phyloP scores from a whole-genome alignment of 1,140 invertebrate genomes.

The Dinoponera quadriceps region DNA sequence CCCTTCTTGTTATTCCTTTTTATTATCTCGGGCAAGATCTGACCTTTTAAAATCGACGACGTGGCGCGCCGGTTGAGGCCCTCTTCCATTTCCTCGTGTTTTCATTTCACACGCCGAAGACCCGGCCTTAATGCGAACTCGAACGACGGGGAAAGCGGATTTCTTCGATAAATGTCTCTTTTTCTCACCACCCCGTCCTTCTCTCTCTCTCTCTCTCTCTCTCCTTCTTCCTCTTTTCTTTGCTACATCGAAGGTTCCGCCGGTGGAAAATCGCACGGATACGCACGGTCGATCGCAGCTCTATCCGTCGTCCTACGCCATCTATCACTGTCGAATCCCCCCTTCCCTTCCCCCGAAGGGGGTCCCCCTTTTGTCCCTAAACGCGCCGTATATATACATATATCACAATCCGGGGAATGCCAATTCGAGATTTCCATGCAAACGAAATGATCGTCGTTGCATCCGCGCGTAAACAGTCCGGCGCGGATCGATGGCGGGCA shows the following conservation, averaged over 20 bases:
- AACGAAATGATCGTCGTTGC: constrained; percentile 47
- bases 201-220: too few relatives aligned
- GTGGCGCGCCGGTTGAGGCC: not conserved
- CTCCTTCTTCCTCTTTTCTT: not conserved
- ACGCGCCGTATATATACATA: constrained; percentile 43
- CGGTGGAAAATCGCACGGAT: constrained; percentile 11
- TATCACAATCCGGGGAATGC: constrained; percentile 25
- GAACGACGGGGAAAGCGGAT: constrained; percentile 43
- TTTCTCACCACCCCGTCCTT: not conserved
- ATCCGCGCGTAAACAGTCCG: constrained; percentile 48
- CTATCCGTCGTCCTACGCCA: not conserved
- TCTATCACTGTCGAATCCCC: too few relatives aligned
- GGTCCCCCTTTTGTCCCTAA: constrained; percentile 2
- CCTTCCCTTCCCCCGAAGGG: constrained; percentile 21
- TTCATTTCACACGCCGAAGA: constrained; percentile 31
- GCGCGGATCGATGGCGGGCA: constrained; percentile 39
- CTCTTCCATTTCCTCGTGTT: constrained; percentile 23
- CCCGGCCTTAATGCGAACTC: not conserved
- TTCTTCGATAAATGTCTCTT: constrained; percentile 32
- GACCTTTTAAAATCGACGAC: constrained; percentile 4
- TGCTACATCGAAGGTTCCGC: not conserved
- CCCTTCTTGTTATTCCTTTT: constrained; percentile 10
- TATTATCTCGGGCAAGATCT: constrained; percentile 23
- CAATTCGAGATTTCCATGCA: constrained; percentile 58
- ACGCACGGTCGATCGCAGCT: constrained; percentile 9